Evolutionary conservation across 53 echinoderm and acorn worm species (phyloP).

Genomic region (Zoroaster sp.): DNA sequence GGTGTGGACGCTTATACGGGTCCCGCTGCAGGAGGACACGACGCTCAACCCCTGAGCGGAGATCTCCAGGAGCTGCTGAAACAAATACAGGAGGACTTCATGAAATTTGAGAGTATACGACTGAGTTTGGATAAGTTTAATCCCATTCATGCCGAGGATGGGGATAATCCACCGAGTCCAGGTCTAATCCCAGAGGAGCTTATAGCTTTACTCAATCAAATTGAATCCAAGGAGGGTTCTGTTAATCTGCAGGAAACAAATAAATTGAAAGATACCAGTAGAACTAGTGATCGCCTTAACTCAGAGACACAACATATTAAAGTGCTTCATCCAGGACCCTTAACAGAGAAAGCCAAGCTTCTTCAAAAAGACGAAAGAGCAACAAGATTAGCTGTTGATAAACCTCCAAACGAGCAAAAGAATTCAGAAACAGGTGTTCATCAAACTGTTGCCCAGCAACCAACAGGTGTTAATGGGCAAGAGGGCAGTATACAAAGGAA

Average conservation of each 20-base stretch:
- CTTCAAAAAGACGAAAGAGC: background rate
- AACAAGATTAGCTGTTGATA: background rate
- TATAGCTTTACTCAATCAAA: background rate
- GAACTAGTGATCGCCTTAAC: slow-evolving; percentile 24
- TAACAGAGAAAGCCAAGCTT: background rate
- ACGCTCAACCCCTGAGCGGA: background rate
- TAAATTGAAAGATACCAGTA: background rate
- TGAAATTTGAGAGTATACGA: slow-evolving; percentile 72
- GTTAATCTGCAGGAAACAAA: background rate
- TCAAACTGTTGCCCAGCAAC: too few species aligned
- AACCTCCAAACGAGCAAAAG: background rate
- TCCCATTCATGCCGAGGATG: slow-evolving; percentile 47
- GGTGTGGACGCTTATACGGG: slow-evolving; percentile 43
- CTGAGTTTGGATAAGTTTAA: slow-evolving; percentile 65
- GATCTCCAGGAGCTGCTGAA: slow-evolving; percentile 49
- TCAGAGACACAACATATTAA: background rate
- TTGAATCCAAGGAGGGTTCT: background rate
- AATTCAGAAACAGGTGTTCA: background rate
- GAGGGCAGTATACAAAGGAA: slow-evolving; percentile 33
- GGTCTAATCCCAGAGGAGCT: slow-evolving; percentile 2
- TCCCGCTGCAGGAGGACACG: background rate
- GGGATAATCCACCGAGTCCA: background rate
- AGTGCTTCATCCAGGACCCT: background rate
- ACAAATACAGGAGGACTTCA: slow-evolving; percentile 65
- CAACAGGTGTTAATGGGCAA: background rate